phyloP scores from a whole-genome alignment of 1,140 invertebrate genomes.

The Alviniconcha marisindica region DNA sequence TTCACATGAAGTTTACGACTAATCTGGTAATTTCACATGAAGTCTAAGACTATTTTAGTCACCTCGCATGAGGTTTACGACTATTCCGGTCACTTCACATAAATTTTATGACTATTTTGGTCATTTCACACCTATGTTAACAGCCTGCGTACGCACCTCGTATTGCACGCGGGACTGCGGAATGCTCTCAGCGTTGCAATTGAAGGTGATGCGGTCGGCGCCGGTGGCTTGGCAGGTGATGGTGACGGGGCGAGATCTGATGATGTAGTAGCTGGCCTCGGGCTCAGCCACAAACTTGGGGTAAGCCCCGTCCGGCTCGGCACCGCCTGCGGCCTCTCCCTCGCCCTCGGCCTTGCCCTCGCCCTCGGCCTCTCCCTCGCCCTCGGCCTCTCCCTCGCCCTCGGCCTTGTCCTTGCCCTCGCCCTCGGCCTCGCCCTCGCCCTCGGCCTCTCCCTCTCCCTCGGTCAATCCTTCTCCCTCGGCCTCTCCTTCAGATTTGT shows the following conservation, averaged over 20 bases:
- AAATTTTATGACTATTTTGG: no score
- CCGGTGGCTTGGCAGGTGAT: constrained; percentile 25
- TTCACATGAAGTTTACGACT: no score
- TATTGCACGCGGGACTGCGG: constrained; percentile 22
- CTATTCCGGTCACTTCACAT: no score
- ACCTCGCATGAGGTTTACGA: no score
- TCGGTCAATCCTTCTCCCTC: neutral
- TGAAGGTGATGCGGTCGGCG: constrained; percentile 24
- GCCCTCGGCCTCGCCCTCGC: no score
- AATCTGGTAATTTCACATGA: no score
- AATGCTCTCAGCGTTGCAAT: constrained; percentile 12
- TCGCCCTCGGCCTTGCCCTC: neutral
- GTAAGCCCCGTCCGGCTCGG: neutral
- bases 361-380: neutral
- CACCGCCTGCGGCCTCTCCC: neutral
- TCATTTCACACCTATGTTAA: no score
- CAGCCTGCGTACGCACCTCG: no score
- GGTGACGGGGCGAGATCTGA: constrained; percentile 14
- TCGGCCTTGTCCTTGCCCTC: neutral
- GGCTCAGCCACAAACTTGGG: constrained; percentile 25
- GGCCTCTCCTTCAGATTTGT: no score
- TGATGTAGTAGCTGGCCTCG: constrained; percentile 25
- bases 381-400: neutral
- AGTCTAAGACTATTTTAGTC: no score
- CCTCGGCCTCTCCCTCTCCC: neutral